Evolutionary conservation across 1,140 invertebrate genomes (phyloP), one percentile per base, ranked within the genome.

Genomic region (Habropoda laboriosa): DNA sequence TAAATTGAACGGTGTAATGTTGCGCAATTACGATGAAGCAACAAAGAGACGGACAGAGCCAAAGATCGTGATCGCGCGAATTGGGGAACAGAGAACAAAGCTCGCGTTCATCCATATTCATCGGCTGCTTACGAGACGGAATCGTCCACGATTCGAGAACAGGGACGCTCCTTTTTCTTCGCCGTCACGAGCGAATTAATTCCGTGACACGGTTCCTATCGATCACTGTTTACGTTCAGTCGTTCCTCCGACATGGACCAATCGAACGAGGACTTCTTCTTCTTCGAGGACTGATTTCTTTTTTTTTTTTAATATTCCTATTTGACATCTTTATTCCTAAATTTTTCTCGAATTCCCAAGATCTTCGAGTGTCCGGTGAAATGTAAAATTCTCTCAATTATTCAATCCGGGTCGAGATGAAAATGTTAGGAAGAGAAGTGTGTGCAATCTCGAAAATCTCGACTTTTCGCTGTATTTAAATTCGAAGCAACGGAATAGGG

Each of bases 31-130:
- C 32, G 38, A 7, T 18, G 24, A 30, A 18, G 6, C 8, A 32
- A 35, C 12, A 18, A n/a, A 7, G n/a, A 53, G 2, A n/a, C n/a
- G n/a, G 2, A 38, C 5, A 70, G 75, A 70, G 49, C 30, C 32
- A 13, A 45, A 47, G 76, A 72, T 79, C 47, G 57, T 21, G 64
- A 57, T 73, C 74, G 77, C 78, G 77, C 70, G 77, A 87, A 82
- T 80, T 67, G 79, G 49, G 55, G 60, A 70, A 80, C 70, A 12
- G 0, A 21, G 53, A 67, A 77, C 76, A 83, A 79, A 72, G 81
- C 21, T 49, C 63, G 38, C 60, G 35, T 49, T 76, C 82, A 88
- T 89, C 70, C 80, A 87, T 88, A 89, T 88, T 89, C 79, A 87
- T 86, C 76, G 75, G 27, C 27, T 79, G 74, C 80, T 88, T 85